These are phyloP conservation scores for Patagioenas fasciata DNA, from an alignment of 2,113 vertebrate species.

Conservation along the genomic window DNA sequence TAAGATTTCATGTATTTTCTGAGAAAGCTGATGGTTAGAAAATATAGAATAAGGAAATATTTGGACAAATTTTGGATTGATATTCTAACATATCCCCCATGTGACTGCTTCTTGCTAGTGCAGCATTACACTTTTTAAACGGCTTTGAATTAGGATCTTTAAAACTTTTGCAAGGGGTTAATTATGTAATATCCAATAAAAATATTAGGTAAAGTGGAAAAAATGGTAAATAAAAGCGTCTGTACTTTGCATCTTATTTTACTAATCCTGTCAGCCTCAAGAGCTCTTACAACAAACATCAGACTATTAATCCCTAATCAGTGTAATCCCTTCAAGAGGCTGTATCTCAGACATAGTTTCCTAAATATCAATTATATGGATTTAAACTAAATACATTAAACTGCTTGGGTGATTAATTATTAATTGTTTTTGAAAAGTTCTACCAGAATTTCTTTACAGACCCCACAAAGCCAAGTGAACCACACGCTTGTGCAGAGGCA, in stretches of 20 bases:
- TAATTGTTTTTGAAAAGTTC: slow-evolving; percentile 31
- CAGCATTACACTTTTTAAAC: not conserved
- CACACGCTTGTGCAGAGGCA: not conserved
- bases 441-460: not conserved
- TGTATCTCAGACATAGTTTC: slow-evolving; percentile 60
- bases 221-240: slow-evolving; percentile 48
- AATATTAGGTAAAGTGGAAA: slow-evolving; percentile 50
- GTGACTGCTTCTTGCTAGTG: slow-evolving; percentile 52
- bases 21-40: not conserved
- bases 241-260: slow-evolving; percentile 67
- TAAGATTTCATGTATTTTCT: not conserved
- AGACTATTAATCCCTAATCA: slow-evolving; percentile 74
- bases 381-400: slow-evolving; percentile 69
- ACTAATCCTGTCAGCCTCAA: slow-evolving; percentile 60
- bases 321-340: slow-evolving; percentile 73
- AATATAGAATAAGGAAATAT: not conserved
- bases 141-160: not conserved
- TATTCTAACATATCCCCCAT: slow-evolving; percentile 46
- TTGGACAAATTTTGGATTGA: not conserved
- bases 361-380: slow-evolving; percentile 74
- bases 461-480: not conserved
- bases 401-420: slow-evolving; percentile 17
- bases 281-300: slow-evolving; percentile 67
- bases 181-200: slow-evolving; percentile 44
- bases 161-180: not conserved